phyloP scores from a whole-genome alignment of 2,113 vertebrate genomes.

The Hucho hucho region DNA sequence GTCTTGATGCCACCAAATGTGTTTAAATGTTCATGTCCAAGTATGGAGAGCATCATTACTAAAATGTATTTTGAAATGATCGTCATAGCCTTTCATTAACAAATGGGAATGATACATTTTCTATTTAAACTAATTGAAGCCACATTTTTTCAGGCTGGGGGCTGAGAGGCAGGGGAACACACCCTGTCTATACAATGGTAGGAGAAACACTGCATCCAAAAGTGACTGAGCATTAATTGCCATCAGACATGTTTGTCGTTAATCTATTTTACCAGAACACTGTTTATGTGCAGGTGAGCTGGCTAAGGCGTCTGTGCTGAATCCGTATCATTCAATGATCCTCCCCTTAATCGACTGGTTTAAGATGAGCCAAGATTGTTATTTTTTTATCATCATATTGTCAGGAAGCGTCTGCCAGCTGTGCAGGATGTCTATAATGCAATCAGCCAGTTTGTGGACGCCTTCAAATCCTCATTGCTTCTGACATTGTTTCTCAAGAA shows the following conservation, averaged over 20 bases:
- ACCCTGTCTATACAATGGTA: too few species aligned
- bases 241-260: neutral
- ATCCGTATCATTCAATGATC: slow-evolving; percentile 53
- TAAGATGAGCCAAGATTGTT: slow-evolving; percentile 45
- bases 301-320: slow-evolving; percentile 47
- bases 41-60: too few species aligned
- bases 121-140: too few species aligned
- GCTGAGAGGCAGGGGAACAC: too few species aligned
- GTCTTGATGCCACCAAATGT: too few species aligned
- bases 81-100: too few species aligned
- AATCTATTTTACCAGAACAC: neutral
- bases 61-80: too few species aligned
- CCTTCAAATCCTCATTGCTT: slow-evolving; percentile 29
- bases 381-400: slow-evolving; percentile 56
- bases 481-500: slow-evolving; percentile 21
- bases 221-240: neutral
- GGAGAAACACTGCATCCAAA: too few species aligned
- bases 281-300: neutral
- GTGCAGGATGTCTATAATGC: slow-evolving; percentile 46
- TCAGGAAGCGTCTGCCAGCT: slow-evolving; percentile 68
- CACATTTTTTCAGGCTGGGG: too few species aligned
- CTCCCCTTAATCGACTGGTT: slow-evolving; percentile 62
- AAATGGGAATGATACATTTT: too few species aligned
- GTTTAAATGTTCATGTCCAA: too few species aligned
- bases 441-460: slow-evolving; percentile 53